Conservation (phyloP, 2,113 vertebrate genomes). For the Tinamus guttatus region DNA sequence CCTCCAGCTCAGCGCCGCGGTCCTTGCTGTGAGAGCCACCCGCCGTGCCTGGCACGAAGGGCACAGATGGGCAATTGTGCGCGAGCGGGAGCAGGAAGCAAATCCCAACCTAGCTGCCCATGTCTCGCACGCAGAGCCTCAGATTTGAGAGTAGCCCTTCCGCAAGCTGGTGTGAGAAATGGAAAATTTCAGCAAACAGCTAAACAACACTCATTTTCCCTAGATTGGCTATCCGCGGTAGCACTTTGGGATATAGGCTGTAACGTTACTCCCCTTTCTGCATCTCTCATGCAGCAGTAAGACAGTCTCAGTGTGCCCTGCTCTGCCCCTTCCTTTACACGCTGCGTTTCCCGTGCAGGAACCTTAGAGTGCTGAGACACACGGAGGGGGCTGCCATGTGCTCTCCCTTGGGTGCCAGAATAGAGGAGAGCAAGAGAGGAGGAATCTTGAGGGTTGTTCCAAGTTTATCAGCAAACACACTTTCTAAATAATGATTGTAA, state of each 20-base stretch:
- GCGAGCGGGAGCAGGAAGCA: not conserved
- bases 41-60: not conserved
- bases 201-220: not conserved
- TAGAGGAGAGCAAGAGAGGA: not conserved
- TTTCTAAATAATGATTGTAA: not conserved
- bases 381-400: not conserved
- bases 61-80: not conserved
- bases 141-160: not conserved
- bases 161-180: not conserved
- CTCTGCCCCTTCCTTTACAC: no score
- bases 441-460: not conserved
- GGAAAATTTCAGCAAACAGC: not conserved
- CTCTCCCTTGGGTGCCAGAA: not conserved
- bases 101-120: no score
- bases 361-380: no score
- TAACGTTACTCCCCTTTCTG: not conserved
- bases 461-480: not conserved
- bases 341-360: no score
- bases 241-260: no score
- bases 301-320: no score
- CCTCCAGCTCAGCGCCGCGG: not conserved
- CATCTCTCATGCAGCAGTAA: not conserved
- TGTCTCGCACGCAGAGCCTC: not conserved
- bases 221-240: not conserved
- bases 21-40: not conserved